phyloP scores from a whole-genome alignment of 2,888 invertebrate species.

The Cartodere bifasciata region DNA sequence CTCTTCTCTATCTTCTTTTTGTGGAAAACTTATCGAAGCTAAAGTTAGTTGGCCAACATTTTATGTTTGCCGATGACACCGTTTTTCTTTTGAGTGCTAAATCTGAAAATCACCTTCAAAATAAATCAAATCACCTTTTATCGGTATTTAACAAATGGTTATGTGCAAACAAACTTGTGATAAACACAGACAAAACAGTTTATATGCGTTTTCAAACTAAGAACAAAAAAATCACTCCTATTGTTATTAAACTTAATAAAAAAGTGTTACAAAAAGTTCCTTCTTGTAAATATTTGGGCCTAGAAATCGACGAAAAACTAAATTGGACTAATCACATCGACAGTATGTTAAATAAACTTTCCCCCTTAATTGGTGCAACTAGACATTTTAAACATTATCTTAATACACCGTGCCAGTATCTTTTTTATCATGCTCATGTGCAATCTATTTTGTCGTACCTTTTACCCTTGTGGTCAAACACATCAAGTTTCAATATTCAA shows the following conservation, averaged over 20 bases:
- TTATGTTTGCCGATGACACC: conserved; percentile 5
- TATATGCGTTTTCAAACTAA: neutral
- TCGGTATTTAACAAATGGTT: conserved; percentile 2
- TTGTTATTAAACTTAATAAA: conserved; percentile 1
- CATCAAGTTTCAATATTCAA: too few species aligned
- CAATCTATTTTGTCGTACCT: too few species aligned
- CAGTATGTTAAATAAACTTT: too few species aligned
- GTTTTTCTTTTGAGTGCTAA: neutral
- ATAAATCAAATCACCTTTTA: neutral
- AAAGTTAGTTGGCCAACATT: conserved; percentile 1
- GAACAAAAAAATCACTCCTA: neutral
- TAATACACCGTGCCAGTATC: too few species aligned
- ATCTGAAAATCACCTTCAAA: conserved; percentile 4
- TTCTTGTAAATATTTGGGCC: too few species aligned
- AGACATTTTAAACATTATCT: too few species aligned
- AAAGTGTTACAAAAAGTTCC: conserved; percentile 1
- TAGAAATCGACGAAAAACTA: too few species aligned
- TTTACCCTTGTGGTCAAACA: too few species aligned
- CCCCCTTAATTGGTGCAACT: too few species aligned
- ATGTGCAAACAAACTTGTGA: conserved; percentile 3
- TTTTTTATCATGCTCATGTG: too few species aligned
- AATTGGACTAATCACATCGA: too few species aligned
- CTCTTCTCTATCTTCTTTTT: conserved; percentile 1
- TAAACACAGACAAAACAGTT: too few species aligned
- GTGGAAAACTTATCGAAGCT: conserved; percentile 4